Evolutionary conservation across 2,888 invertebrate genomes (phyloP), one percentile per base, ranked within the genome.

Genomic region (Oxyteleia sp.): DNA sequence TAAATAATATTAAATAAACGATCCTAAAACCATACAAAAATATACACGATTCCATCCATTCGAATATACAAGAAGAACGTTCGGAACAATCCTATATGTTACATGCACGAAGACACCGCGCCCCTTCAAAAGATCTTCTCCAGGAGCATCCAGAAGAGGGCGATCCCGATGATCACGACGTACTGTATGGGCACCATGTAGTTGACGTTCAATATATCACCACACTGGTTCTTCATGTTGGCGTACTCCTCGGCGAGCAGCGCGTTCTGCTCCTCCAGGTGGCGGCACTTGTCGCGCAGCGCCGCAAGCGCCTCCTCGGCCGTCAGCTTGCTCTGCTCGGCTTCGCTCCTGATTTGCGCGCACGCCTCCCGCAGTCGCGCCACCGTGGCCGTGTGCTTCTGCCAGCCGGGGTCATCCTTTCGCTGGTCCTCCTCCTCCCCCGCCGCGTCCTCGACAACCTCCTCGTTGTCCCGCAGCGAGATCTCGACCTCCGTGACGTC

Each of bases 281-380:
- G 94, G 78, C 96, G 95, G 94, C 96, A 97, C 87, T 96, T 95
- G 92, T 96, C 96, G 91, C 96, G 97, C 63, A 82, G 32, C 26
- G 55, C 64, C 18, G 35, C 35, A 41, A 82, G 38, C 10, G 75
- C 75, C 7, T 68, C 81, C 26, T 69, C 74, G 0, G 26, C 35
- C 1, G 32, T 45, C 23, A 49, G 59, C 32, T 41, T 35, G 7
- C 16, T 45, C 8, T 20, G 29, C 15, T 66, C 57, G 13, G 38
- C n/a, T 10, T 55, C 45, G 11, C 23, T 7, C 10, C 7, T 26
- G 38, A 32, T 10, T 10, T 10, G 5, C 10, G 32, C n/a, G n/a
- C n/a, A n/a, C n/a, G n/a, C n/a, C n/a, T n/a, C n/a, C n/a, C n/a
- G n/a, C n/a, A n/a, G n/a, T n/a, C n/a, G n/a, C n/a, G n/a, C n/a